A percentile compares a stretch with the other conserved stretches of the same genome.
Conservation (phyloP, 2,113 vertebrate species). For the Anguilla rostrata region DNA sequence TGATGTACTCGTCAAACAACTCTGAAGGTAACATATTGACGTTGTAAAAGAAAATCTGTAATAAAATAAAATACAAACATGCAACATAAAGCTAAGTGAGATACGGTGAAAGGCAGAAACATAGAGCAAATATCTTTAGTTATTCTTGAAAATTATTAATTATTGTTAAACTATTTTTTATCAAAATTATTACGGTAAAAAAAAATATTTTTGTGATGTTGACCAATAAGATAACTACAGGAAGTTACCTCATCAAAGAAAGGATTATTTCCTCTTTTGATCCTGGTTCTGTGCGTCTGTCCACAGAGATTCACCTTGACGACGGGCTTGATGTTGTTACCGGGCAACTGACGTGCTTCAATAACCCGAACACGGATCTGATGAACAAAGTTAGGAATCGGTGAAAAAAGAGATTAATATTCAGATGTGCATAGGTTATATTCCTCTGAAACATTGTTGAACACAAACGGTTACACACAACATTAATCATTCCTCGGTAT, state of each 20-base stretch:
- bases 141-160: too few relatives aligned
- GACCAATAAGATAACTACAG: not conserved
- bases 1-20: slow-evolving; percentile 85
- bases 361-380: slow-evolving; percentile 88
- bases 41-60: slow-evolving; percentile 95
- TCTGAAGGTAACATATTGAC: slow-evolving; percentile 87
- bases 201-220: too few relatives aligned
- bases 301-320: slow-evolving; percentile 86
- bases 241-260: slow-evolving; percentile 89
- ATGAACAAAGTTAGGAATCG: slow-evolving; percentile 6
- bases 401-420: not conserved
- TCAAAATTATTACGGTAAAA: not conserved
- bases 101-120: not conserved
- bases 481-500: too few relatives aligned
- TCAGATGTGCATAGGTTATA: not conserved
- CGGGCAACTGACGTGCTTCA: slow-evolving; percentile 85
- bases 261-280: slow-evolving; percentile 90
- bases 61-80: slow-evolving; percentile 1
- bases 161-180: too few relatives aligned
- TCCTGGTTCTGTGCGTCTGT: slow-evolving; percentile 89
- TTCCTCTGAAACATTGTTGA: too few relatives aligned
- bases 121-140: too few relatives aligned
- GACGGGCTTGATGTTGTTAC: slow-evolving; percentile 93
- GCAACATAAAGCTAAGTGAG: not conserved
- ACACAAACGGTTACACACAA: too few relatives aligned